Evolutionary conservation across 1,140 invertebrate species (phyloP).

Genomic region (Ooceraea biroi): DNA sequence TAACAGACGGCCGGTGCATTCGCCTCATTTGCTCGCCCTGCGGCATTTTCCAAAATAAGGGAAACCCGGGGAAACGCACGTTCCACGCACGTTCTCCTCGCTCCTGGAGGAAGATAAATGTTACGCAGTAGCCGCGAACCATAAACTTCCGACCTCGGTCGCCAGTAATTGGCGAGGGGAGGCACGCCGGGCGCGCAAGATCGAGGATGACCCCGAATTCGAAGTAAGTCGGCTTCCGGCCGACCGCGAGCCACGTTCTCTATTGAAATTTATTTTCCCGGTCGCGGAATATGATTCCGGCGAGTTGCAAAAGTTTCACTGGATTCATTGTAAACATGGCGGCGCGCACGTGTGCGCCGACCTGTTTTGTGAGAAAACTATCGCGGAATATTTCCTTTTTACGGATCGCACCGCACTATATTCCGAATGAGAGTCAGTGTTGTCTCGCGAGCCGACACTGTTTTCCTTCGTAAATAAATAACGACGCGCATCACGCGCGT

Average conservation of each 20-base stretch:
- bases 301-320: neutral
- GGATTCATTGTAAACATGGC: neutral
- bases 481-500: neutral
- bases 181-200: neutral
- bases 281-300: neutral
- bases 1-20: neutral
- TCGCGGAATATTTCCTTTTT: neutral
- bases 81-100: neutral
- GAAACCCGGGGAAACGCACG: neutral
- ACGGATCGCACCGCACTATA: neutral
- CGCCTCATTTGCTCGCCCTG: conserved; percentile 35
- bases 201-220: neutral
- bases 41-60: conserved; percentile 44
- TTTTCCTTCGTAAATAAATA: conserved; percentile 31
- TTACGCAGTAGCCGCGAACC: neutral
- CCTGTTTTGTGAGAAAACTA: conserved; percentile 18
- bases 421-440: neutral
- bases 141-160: neutral
- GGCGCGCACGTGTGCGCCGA: neutral
- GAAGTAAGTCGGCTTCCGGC: neutral
- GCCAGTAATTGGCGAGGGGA: conserved; percentile 34
- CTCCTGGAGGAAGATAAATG: conserved; percentile 34
- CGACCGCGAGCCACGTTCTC: no score
- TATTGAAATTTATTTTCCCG: neutral
- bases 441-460: neutral